These are phyloP conservation scores for Rhinogobius similis DNA, from an alignment of 2,113 vertebrate species.

Conservation along the genomic window DNA sequence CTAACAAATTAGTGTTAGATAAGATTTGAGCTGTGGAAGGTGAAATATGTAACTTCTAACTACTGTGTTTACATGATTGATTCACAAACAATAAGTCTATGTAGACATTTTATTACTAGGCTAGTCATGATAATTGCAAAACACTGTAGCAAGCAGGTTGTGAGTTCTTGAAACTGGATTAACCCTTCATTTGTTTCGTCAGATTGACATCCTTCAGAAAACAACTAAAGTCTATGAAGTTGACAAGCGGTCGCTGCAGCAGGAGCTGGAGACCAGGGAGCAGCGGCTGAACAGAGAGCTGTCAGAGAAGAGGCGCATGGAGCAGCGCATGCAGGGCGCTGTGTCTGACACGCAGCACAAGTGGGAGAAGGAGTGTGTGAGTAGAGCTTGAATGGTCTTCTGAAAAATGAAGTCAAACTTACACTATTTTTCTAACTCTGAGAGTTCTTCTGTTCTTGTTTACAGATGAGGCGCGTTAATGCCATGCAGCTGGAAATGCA, in stretches of 20 bases:
- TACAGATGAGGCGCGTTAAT: constrained; percentile 89
- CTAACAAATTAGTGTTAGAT: too few species aligned
- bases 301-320: constrained; percentile 87
- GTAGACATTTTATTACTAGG: too few species aligned
- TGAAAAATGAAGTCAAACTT: not conserved
- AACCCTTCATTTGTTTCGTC: constrained; percentile 1
- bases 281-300: constrained; percentile 86
- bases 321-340: constrained; percentile 87
- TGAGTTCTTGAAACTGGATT: not conserved
- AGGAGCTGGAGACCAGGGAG: constrained; percentile 86
- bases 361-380: constrained; percentile 97
- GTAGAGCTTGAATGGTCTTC: constrained; percentile 53
- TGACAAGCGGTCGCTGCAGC: constrained; percentile 87
- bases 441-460: not conserved
- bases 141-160: too few species aligned
- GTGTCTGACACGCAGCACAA: constrained; percentile 87
- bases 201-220: constrained; percentile 95
- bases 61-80: too few species aligned
- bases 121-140: too few species aligned
- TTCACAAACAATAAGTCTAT: too few species aligned
- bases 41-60: too few species aligned
- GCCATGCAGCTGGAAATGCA: constrained; percentile 97
- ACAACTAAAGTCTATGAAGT: constrained; percentile 91
- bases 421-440: too few species aligned
- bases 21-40: too few species aligned